Evolutionary conservation across 1,140 invertebrate species (phyloP).

Genomic region (Cydia amplana): DNA sequence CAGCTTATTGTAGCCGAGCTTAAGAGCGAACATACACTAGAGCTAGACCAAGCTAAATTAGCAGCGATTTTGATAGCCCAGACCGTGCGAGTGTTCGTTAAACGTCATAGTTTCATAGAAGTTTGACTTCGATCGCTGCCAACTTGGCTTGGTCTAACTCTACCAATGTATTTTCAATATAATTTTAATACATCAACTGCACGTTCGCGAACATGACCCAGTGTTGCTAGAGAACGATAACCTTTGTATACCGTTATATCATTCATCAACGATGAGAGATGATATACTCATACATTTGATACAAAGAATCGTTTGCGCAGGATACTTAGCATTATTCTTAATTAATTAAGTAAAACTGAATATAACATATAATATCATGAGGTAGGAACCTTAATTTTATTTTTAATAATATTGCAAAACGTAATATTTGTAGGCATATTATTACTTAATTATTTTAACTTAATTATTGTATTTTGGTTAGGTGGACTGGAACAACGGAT

Average conservation of each 20-base stretch:
- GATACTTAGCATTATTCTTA: background rate
- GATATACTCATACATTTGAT: background rate
- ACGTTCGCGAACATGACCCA: background rate
- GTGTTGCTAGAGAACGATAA: background rate
- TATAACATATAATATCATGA: background rate
- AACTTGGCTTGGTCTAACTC: no score
- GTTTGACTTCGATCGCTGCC: no score
- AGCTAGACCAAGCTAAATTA: no score
- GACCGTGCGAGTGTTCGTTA: no score
- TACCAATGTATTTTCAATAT: background rate
- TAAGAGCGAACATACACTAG: background rate
- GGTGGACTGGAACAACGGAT: background rate
- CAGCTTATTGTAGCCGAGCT: no score
- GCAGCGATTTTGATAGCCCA: no score
- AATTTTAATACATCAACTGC: background rate
- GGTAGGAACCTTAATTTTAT: background rate
- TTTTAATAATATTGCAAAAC: background rate
- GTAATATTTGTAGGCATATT: background rate
- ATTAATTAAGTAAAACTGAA: constrained; percentile 12
- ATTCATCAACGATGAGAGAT: constrained; percentile 6
- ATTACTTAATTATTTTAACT: background rate
- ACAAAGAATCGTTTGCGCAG: background rate
- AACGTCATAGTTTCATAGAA: no score
- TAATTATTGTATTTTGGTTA: background rate
- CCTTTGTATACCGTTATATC: constrained; percentile 11